Evolutionary conservation across 1,140 invertebrate species (phyloP).

Genomic region (Oncopodura yosiiana): DNA sequence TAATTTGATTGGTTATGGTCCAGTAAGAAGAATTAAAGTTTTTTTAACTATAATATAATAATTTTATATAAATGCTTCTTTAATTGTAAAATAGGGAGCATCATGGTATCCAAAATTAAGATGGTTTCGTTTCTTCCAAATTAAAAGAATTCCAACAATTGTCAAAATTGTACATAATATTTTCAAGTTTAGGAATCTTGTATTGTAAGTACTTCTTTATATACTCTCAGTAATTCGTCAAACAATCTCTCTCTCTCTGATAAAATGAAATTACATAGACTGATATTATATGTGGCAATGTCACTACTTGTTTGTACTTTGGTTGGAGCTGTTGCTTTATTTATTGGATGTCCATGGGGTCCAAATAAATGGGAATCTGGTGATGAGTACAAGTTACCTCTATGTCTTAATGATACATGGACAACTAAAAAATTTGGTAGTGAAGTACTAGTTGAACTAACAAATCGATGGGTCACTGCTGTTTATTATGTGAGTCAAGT

Average conservation of each 20-base stretch:
- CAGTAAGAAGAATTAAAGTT: neutral
- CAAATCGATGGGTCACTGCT: conserved; percentile 17
- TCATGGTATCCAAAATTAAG: conserved; percentile 18
- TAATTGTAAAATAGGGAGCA: neutral
- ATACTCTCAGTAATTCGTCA: neutral
- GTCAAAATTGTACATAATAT: conserved; percentile 12
- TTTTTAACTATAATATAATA: neutral
- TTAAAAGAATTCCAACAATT: conserved; percentile 17
- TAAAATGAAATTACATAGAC: too few relatives aligned
- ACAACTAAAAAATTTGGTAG: neutral
- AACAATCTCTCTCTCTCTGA: neutral
- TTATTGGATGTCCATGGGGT: conserved; percentile 21
- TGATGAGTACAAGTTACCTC: conserved; percentile 12
- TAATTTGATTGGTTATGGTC: conserved; percentile 12
- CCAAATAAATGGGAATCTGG: conserved; percentile 3
- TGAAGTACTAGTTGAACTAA: neutral
- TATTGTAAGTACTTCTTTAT: conserved; percentile 1
- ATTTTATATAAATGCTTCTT: neutral
- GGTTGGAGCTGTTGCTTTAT: conserved; percentile 3
- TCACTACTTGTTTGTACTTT: conserved; percentile 17
- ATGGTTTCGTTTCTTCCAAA: conserved; percentile 19
- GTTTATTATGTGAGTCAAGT: conserved; percentile 29
- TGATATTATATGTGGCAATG: conserved; percentile 14
- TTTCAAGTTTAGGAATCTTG: conserved; percentile 11
- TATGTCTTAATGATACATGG: conserved; percentile 13